Evolutionary conservation across 2,797 vertebrate species (phyloP), one percentile per base, ranked within the genome.

Genomic region (Mareca strepera): DNA sequence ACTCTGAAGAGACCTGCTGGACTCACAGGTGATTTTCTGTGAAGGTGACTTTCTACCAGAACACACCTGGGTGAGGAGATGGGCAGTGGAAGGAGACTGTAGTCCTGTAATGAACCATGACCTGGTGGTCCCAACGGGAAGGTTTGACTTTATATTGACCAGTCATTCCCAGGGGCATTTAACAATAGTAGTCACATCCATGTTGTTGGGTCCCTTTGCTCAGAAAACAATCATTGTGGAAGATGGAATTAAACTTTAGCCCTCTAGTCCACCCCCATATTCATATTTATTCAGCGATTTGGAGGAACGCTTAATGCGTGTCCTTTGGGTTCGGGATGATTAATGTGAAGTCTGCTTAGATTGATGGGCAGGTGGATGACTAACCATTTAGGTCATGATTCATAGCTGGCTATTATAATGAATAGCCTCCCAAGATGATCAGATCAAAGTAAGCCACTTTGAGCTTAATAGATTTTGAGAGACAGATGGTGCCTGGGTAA

Each of bases 401-500:
- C 93, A 95, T 63, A 87, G 86, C 53, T 86, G 85, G 72, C 46
- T 85, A 28, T 29, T 92, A 67, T 31, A 66, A 92, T n/a, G 55
- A 94, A 63, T 59, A 88, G 29, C 58, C 56, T 96, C 73, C 85
- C 67, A 81, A 58, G 78, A 82, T 60, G 80, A 93, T 70, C 83
- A 81, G 73, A 92, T 62, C 85, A 73, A 80, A 91, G 82, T 41
- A 78, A 95, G 37, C 59, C 75, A 89, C 68, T 88, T 46, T 13
- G 68, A 92, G 82, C 53, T 85, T 87, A 87, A 95, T 0, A 87
- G 88, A 62, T 83, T 91, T 53, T 82, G 90, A 88, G 90, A 94
- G 77, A 86, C 90, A 95, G 80, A 90, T 75, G 80, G 87, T 76
- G 63, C 53, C 69, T 67, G 31, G 52, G n/a, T 85, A 70, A 84